Evolutionary conservation across 2,797 vertebrate genomes (phyloP).

Genomic region (Chelon auratus): DNA sequence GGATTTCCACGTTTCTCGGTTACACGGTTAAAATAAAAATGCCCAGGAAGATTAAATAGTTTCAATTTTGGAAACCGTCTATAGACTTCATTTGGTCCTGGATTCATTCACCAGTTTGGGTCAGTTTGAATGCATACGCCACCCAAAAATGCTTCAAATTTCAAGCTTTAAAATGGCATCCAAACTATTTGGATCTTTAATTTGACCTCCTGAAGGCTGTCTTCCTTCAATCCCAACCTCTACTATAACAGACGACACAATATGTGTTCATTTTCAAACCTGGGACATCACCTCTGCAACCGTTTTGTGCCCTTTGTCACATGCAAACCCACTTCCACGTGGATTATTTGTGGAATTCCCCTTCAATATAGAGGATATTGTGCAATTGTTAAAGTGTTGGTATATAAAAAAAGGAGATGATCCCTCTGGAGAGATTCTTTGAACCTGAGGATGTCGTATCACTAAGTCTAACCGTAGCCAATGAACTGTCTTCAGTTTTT

Average conservation of each 20-base stretch:
- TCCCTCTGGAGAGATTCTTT: constrained; percentile 14
- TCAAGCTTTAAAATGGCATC: neutral
- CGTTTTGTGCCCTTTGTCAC: neutral
- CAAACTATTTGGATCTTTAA: neutral
- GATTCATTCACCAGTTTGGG: neutral
- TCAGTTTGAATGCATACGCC: neutral
- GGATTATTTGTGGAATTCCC: neutral
- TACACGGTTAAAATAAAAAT: constrained; percentile 28
- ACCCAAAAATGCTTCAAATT: neutral
- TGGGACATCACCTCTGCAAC: neutral
- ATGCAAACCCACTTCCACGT: neutral
- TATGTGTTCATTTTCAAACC: neutral
- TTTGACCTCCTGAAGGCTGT: neutral
- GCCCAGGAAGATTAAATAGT: neutral
- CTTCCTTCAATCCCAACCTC: neutral
- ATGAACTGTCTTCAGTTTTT: constrained; percentile 37
- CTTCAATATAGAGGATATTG: no score
- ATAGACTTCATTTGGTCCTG: neutral
- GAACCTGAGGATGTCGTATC: constrained; percentile 52
- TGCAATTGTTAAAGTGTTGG: neutral
- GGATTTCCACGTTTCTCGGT: constrained; percentile 1
- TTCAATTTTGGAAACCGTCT: neutral
- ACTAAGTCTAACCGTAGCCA: constrained; percentile 46
- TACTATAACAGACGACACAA: no score
- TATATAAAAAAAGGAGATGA: neutral